Percentiles rank a stretch among this genome's conserved stretches.
phyloP scores from a whole-genome alignment of 1,140 invertebrate genomes.

The Saccostrea echinata region DNA sequence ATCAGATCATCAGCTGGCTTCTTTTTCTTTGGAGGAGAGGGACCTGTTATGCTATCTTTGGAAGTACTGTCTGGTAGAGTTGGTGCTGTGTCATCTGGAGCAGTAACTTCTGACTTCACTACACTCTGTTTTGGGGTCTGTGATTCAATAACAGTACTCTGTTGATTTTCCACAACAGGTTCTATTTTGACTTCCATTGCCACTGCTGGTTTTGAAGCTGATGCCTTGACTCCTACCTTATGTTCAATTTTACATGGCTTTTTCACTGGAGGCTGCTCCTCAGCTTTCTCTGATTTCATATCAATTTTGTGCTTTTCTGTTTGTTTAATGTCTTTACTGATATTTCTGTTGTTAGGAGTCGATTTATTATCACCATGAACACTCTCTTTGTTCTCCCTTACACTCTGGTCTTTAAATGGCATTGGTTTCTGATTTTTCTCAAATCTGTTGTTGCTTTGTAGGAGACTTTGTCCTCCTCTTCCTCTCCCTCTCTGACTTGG shows the following conservation, averaged over 20 bases:
- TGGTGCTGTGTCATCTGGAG: neutral
- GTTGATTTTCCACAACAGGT: neutral
- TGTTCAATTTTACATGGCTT: conserved; percentile 19
- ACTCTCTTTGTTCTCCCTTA: neutral
- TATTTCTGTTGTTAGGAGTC: neutral
- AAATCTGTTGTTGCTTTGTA: neutral
- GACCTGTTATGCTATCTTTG: conserved; percentile 5
- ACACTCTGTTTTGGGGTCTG: neutral
- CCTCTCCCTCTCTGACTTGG: neutral
- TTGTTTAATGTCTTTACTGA: conserved; percentile 24
- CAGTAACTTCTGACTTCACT: neutral
- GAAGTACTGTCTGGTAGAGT: conserved; percentile 7
- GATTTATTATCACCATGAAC: conserved; percentile 6
- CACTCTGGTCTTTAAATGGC: neutral
- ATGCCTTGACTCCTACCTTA: neutral
- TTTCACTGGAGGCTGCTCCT: neutral
- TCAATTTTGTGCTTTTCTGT: neutral
- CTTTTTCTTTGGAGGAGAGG: neutral
- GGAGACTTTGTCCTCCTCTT: neutral
- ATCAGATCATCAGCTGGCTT: neutral
- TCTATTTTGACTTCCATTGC: neutral
- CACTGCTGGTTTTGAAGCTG: neutral
- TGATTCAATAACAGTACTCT: neutral
- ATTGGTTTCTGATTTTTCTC: neutral
- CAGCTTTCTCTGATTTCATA: neutral